These are phyloP conservation scores for Tragopan temminckii DNA, from an alignment of 2,797 vertebrate species.

Conservation along the genomic window DNA sequence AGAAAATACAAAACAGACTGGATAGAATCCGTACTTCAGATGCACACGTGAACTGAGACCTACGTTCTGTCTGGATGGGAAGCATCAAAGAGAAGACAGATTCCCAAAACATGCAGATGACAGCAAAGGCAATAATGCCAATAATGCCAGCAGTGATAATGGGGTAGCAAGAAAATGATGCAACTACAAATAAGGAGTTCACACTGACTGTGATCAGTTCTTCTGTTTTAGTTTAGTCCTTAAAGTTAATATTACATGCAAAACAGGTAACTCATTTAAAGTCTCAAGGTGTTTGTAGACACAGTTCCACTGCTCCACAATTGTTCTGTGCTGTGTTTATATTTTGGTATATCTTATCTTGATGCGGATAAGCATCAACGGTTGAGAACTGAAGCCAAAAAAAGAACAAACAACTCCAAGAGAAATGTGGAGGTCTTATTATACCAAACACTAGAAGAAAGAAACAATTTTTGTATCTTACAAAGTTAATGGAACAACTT, in stretches of 20 bases:
- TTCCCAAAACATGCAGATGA: background rate
- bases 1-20: background rate
- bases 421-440: background rate
- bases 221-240: background rate
- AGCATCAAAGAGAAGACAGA: background rate
- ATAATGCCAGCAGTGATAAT: background rate
- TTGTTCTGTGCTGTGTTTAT: background rate
- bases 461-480: background rate
- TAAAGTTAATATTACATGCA: background rate
- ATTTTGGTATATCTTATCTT: background rate
- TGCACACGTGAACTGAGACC: background rate
- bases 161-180: too few species aligned
- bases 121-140: background rate
- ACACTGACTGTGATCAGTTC: background rate
- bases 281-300: background rate
- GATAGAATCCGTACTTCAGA: background rate
- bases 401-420: background rate
- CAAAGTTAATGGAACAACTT: slow-evolving; percentile 56
- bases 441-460: background rate
- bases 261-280: background rate
- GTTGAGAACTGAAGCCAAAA: background rate
- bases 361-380: background rate
- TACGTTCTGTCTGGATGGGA: too few species aligned
- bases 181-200: background rate
- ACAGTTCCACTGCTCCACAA: background rate